Evolutionary conservation across 2,888 invertebrate genomes (phyloP).

Genomic region (Sinohyriopsis cumingii): DNA sequence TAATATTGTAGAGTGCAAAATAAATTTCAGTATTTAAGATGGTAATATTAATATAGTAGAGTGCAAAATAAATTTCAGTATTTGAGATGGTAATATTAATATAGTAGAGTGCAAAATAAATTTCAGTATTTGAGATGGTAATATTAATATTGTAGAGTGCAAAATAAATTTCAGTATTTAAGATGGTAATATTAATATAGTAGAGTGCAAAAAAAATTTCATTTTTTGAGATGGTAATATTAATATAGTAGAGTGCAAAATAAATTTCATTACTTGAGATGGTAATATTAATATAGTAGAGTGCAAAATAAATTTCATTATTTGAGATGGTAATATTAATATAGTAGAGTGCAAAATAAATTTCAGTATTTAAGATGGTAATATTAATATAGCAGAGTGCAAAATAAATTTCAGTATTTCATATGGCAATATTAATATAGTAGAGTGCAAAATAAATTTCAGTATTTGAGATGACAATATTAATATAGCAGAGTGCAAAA

Average conservation of each 20-base stretch:
- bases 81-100: constrained; percentile 15
- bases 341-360: no score
- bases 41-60: constrained; percentile 4
- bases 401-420: no score
- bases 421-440: constrained; percentile 8
- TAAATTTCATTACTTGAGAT: no score
- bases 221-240: constrained; percentile 20
- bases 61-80: no score
- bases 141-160: neutral
- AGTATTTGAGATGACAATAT: constrained; percentile 19
- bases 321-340: constrained; percentile 15
- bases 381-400: neutral
- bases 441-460: no score
- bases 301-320: no score
- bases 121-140: no score
- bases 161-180: no score
- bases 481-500: neutral
- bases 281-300: constrained; percentile 4
- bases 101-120: no score
- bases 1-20: neutral
- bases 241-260: neutral
- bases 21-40: no score
- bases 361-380: no score
- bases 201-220: no score
- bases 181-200: constrained; percentile 9